phyloP scores from a whole-genome alignment of 1,140 invertebrate species.

The Cotesia vestalis region DNA sequence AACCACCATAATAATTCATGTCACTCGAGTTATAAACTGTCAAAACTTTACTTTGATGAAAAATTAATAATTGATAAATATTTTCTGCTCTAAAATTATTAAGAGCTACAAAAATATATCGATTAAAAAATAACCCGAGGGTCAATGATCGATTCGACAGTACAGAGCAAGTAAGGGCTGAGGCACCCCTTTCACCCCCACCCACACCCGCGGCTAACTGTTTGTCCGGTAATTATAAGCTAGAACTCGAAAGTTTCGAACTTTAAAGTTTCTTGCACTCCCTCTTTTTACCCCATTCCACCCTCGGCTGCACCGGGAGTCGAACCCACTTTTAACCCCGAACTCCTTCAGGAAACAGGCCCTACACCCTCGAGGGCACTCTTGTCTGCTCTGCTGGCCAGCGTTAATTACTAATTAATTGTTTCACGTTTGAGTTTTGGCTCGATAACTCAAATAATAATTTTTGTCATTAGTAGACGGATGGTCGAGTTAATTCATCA shows the following conservation, averaged over 20 bases:
- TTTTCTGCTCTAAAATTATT: too few relatives aligned
- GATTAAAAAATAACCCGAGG: too few relatives aligned
- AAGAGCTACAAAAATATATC: too few relatives aligned
- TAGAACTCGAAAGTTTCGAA: constrained; percentile 66
- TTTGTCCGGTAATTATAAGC: constrained; percentile 67
- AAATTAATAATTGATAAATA: too few relatives aligned
- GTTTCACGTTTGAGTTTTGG: constrained; percentile 64
- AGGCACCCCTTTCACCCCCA: constrained; percentile 39
- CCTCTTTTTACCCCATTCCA: constrained; percentile 28
- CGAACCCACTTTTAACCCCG: constrained; percentile 39
- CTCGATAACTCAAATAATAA: constrained; percentile 57
- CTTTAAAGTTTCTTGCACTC: constrained; percentile 45
- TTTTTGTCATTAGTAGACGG: too few relatives aligned
- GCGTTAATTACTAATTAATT: constrained; percentile 65
- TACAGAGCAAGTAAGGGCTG: not conserved
- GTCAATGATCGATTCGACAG: too few relatives aligned
- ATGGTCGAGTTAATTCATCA: too few relatives aligned
- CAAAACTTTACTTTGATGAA: too few relatives aligned
- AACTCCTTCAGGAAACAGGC: constrained; percentile 27
- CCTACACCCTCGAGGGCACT: constrained; percentile 20
- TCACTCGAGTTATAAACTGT: too few relatives aligned
- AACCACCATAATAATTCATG: too few relatives aligned
- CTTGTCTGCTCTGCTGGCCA: constrained; percentile 42
- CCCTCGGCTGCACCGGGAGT: constrained; percentile 30
- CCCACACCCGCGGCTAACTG: constrained; percentile 50